Conservation (phyloP, 2,888 invertebrate species). For the Hyposoter didymator region DNA sequence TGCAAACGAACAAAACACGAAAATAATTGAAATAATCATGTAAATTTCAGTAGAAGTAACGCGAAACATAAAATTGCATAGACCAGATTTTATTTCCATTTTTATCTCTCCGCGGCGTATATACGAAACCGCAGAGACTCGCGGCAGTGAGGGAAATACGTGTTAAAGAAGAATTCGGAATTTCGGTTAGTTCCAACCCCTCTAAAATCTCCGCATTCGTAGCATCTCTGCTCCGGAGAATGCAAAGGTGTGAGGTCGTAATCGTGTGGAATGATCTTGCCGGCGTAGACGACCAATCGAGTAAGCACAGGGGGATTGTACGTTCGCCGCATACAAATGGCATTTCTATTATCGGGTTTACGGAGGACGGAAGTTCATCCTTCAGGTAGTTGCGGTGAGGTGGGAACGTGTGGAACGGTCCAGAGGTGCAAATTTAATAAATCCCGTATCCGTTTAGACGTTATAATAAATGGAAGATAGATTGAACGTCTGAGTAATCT, state of each 20-base stretch:
- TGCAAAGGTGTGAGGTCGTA: conserved; percentile 57
- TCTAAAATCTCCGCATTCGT: conserved; percentile 19
- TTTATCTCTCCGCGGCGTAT: conserved; percentile 14
- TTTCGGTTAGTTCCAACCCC: conserved; percentile 43
- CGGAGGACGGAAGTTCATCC: conserved; percentile 11
- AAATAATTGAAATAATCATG: background rate
- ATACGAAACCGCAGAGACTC: conserved; percentile 28
- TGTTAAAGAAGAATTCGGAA: conserved; percentile 18
- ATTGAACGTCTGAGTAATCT: background rate
- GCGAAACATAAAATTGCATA: background rate
- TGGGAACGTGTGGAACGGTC: conserved; percentile 38
- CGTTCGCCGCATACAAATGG: conserved; percentile 75
- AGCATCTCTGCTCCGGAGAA: conserved; percentile 33
- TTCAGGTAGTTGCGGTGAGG: conserved; percentile 31
- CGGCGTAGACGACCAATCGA: conserved; percentile 66
- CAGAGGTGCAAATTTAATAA: conserved; percentile 68
- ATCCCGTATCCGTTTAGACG: conserved; percentile 35
- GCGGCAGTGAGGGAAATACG: conserved; percentile 8
- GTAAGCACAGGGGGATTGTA: conserved; percentile 57
- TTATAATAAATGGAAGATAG: background rate
- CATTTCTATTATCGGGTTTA: conserved; percentile 64
- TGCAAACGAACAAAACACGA: background rate
- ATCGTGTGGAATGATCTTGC: conserved; percentile 69
- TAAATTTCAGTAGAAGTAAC: background rate
- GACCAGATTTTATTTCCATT: conserved; percentile 9